Conservation (phyloP, 1,140 invertebrate genomes). For the Tetraneura akinire region DNA sequence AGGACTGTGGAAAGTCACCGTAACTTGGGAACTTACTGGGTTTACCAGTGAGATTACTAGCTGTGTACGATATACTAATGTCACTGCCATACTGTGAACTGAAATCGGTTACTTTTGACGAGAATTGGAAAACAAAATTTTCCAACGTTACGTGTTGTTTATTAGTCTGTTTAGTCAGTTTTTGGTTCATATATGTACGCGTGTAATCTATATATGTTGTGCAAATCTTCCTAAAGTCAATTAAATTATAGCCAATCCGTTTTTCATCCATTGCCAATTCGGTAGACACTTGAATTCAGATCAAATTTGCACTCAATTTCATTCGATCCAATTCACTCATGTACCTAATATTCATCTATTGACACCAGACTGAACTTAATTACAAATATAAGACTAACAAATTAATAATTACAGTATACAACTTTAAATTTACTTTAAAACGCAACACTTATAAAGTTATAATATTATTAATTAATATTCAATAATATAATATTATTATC, state of each 20-base stretch:
- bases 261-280: conserved; percentile 15
- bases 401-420: too few relatives aligned
- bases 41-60: conserved; percentile 79
- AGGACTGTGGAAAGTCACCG: conserved; percentile 86
- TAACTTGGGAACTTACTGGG: conserved; percentile 83
- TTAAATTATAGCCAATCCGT: conserved; percentile 14
- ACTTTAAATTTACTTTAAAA: too few relatives aligned
- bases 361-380: too few relatives aligned
- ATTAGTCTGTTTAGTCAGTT: not conserved
- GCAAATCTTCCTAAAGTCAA: not conserved
- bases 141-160: not conserved
- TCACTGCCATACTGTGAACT: conserved; percentile 88
- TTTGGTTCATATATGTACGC: not conserved
- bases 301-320: not conserved
- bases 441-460: not conserved
- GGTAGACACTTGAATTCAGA: too few relatives aligned
- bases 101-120: conserved; percentile 73
- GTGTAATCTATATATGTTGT: conserved; percentile 32
- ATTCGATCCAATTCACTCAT: not conserved
- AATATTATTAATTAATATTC: not conserved
- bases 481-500: not conserved
- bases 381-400: too few relatives aligned
- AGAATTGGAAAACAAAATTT: conserved; percentile 63
- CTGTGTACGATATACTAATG: conserved; percentile 84
- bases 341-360: not conserved